Evolutionary conservation across 2,888 invertebrate genomes (phyloP).

Genomic region (Nymphalis c-album): DNA sequence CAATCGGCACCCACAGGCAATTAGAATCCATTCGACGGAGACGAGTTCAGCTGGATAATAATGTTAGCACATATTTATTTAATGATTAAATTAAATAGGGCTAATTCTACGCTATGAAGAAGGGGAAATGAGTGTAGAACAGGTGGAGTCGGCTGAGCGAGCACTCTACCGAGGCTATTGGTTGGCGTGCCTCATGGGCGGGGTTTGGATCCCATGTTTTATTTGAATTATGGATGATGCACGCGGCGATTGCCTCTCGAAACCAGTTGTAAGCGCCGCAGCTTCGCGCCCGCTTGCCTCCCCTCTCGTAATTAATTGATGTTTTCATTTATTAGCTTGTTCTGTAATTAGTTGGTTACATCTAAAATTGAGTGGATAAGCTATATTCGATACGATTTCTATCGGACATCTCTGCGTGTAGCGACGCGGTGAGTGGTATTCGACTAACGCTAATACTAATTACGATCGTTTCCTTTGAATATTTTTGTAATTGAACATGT

Average conservation of each 20-base stretch:
- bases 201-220: slow-evolving; percentile 78
- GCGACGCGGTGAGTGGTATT: slow-evolving; percentile 45
- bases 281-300: slow-evolving; percentile 76
- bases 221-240: slow-evolving; percentile 81
- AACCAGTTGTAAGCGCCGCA: slow-evolving; percentile 77
- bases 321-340: slow-evolving; percentile 78
- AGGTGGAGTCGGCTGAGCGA: slow-evolving; percentile 71
- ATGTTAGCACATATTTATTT: slow-evolving; percentile 66
- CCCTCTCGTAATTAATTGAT: slow-evolving; percentile 79
- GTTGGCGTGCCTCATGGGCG: slow-evolving; percentile 76
- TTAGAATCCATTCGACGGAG: slow-evolving; percentile 58
- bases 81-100: slow-evolving; percentile 54
- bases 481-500: slow-evolving; percentile 12
- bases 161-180: slow-evolving; percentile 70
- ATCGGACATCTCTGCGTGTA: slow-evolving; percentile 42
- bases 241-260: slow-evolving; percentile 65
- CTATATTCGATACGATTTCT: slow-evolving; percentile 62
- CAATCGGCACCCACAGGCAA: slow-evolving; percentile 65
- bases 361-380: slow-evolving; percentile 69
- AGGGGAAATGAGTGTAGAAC: slow-evolving; percentile 70
- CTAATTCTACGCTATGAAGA: slow-evolving; percentile 71
- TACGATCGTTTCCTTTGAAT: slow-evolving; percentile 12
- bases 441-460: slow-evolving; percentile 18
- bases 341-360: slow-evolving; percentile 71
- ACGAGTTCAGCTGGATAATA: slow-evolving; percentile 56